A percentile compares a stretch with the other conserved stretches of the same genome.
These are phyloP conservation scores for Corbicula japonica DNA, from an alignment of 2,888 invertebrate genomes.

Conservation along the genomic window DNA sequence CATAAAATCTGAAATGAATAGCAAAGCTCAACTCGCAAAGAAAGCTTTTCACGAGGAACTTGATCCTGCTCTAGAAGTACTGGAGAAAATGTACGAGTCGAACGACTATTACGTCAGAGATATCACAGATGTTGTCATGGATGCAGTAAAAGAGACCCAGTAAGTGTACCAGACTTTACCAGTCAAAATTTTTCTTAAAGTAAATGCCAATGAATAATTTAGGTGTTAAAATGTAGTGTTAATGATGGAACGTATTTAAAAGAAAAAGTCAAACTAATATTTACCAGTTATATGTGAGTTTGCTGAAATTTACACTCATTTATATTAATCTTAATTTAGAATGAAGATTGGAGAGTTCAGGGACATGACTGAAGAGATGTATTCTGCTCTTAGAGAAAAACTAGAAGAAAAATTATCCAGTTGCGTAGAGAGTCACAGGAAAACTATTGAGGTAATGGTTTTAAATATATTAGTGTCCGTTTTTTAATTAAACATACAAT, in stretches of 20 bases:
- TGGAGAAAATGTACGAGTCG: constrained; percentile 47
- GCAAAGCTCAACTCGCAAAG: constrained; percentile 43
- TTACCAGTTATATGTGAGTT: not conserved
- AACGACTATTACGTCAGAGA: constrained; percentile 54
- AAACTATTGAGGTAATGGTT: constrained; percentile 18
- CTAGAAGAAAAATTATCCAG: constrained; percentile 5
- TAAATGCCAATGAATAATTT: not conserved
- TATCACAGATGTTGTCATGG: constrained; percentile 28
- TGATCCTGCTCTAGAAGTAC: constrained; percentile 26
- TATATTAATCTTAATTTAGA: not conserved
- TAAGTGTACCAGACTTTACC: constrained; percentile 13
- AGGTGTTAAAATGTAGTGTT: not conserved
- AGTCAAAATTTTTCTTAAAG: not conserved
- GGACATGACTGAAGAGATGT: constrained; percentile 16
- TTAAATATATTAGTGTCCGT: not conserved
- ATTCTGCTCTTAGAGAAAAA: not conserved
- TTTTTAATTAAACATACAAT: constrained; percentile 1
- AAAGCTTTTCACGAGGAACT: constrained; percentile 48
- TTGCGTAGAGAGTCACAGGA: constrained; percentile 5
- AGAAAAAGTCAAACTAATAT: not conserved
- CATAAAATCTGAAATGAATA: constrained; percentile 34
- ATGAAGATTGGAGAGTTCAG: not conserved
- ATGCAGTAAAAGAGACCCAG: not conserved
- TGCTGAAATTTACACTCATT: not conserved
- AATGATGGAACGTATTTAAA: not conserved